Evolutionary conservation across 1,140 invertebrate genomes (phyloP).

Genomic region (Cardiocondyla obscurior): DNA sequence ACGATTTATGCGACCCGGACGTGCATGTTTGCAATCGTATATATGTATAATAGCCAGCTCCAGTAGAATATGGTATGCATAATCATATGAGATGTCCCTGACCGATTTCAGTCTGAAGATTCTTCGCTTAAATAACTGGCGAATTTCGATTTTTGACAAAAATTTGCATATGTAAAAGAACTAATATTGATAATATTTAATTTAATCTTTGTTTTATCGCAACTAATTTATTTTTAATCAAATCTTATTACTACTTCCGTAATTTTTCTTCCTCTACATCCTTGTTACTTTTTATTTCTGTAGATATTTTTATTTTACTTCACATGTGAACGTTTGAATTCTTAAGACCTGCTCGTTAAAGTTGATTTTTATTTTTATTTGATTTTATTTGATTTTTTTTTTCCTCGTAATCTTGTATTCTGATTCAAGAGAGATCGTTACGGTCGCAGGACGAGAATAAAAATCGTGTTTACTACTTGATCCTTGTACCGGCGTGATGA

Average conservation of each 20-base stretch:
- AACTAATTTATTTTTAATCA: neutral
- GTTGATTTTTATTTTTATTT: constrained; percentile 19
- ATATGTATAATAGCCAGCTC: constrained; percentile 23
- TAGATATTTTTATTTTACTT: neutral
- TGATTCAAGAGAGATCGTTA: constrained; percentile 21
- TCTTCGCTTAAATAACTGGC: neutral
- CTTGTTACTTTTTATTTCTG: neutral
- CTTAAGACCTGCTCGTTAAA: constrained; percentile 11
- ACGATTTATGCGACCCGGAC: constrained; percentile 44
- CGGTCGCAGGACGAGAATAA: constrained; percentile 1
- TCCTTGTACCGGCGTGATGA: constrained; percentile 2
- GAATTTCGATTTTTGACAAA: neutral
- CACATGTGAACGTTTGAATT: neutral
- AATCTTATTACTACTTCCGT: neutral
- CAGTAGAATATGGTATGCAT: neutral
- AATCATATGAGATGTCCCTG: neutral
- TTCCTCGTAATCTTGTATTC: neutral
- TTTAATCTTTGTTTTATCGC: neutral
- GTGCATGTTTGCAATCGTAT: constrained; percentile 25
- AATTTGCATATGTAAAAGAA: neutral
- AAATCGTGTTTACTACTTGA: constrained; percentile 3
- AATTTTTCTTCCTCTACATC: neutral
- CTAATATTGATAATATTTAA: neutral
- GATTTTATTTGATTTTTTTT: too few relatives aligned
- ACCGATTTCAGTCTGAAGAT: constrained; percentile 8